These are phyloP conservation scores for Heliothis subflexa DNA, from an alignment of 1,140 invertebrate genomes.

Conservation along the genomic window DNA sequence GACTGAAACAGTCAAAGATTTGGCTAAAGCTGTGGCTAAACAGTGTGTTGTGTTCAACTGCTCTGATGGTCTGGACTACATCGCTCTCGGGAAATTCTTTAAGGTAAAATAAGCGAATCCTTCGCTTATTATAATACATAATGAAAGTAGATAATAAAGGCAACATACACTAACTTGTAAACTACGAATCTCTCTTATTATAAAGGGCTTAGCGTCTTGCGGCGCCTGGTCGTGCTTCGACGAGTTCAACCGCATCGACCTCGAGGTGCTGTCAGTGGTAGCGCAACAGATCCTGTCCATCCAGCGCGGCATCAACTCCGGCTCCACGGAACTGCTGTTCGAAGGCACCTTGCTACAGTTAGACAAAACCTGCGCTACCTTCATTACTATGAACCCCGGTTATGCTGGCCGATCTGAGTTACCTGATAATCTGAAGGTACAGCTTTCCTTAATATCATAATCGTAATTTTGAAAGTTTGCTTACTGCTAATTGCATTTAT, in stretches of 20 bases:
- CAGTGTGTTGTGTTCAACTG: slow-evolving; percentile 99
- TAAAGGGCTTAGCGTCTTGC: slow-evolving; percentile 94
- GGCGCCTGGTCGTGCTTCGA: slow-evolving; percentile 99
- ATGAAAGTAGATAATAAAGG: too few species aligned
- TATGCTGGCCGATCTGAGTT: slow-evolving; percentile 96
- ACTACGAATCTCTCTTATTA: slow-evolving; percentile 16
- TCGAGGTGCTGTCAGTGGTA: slow-evolving; percentile 96
- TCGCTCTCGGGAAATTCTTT: slow-evolving; percentile 98
- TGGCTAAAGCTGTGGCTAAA: slow-evolving; percentile 98
- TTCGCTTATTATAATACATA: too few species aligned
- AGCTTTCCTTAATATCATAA: background rate
- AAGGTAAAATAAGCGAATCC: slow-evolving; percentile 87
- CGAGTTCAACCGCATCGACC: slow-evolving; percentile 95
- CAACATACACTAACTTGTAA: too few species aligned
- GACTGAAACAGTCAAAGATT: slow-evolving; percentile 98
- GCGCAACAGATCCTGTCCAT: slow-evolving; percentile 96
- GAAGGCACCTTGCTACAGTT: slow-evolving; percentile 95
- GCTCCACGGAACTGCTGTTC: slow-evolving; percentile 91
- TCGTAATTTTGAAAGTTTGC: background rate
- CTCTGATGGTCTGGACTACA: slow-evolving; percentile 96
- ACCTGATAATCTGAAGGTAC: slow-evolving; percentile 97
- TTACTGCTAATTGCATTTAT: too few species aligned
- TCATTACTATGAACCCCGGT: slow-evolving; percentile 98
- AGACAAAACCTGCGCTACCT: slow-evolving; percentile 97
- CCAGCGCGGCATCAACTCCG: slow-evolving; percentile 92